Evolutionary conservation across 2,797 vertebrate species (phyloP), one percentile per base, ranked within the genome.

Genomic region (Todus mexicanus): DNA sequence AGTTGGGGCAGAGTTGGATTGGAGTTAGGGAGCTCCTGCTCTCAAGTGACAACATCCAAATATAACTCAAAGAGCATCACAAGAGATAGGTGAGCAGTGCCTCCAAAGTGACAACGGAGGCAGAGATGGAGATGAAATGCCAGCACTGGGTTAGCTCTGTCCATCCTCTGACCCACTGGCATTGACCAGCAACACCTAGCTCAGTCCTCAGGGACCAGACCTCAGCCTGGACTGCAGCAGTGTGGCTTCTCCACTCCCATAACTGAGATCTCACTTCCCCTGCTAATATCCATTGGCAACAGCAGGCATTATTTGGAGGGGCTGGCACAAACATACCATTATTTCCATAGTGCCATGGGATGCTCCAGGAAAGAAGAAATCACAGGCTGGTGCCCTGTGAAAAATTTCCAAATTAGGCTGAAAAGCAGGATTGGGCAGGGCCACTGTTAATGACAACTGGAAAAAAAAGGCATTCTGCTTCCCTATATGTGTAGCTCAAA

Each of bases 361-460:
- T 74, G 31, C 42, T 84, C 16, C 42, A 61, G 84, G 66, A 73
- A 80, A 87, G 84, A 71, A 70, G 22, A 80, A 79, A 78, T 54
- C 42, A 26, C 15, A 71, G 42, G 16, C 50, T 86, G 26, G 21
- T 59, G 26, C 33, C 38, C 27, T 66, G 51, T 47, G 60, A 73
- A 73, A 86, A 76, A 51, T 17, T 91, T 93, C 84, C 78, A 73
- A 59, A 87, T 76, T n/a, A 70, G 57, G 37, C 60, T 90, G 53
- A 38, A 84, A 79, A 89, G 73, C 43, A 61, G 68, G 22, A 48
- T 25, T 63, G 68, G 60, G 64, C 37, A 70, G 81, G 51, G 61
- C 33, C 0, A 2, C 68, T 90, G 59, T 40, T 80, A 76, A 33
- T n/a, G n/a, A 48, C 51, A 75, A 31, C 22, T n/a, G 85, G 48